Conservation (phyloP, 2,888 invertebrate genomes). For the Torymus aiolomorphi region DNA sequence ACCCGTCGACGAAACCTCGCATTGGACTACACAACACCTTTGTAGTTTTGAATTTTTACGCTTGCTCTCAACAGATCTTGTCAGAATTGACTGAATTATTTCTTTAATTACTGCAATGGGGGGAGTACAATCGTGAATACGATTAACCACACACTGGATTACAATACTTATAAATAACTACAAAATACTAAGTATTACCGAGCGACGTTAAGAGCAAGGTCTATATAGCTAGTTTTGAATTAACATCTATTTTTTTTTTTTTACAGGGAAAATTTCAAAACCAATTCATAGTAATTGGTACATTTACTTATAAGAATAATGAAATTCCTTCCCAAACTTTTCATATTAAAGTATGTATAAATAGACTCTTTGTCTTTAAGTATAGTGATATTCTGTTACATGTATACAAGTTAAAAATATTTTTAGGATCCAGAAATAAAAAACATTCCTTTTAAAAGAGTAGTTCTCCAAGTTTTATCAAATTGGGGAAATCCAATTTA, state of each 20-base stretch:
- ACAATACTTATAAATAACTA: no score
- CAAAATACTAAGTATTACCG: no score
- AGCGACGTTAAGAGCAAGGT: no score
- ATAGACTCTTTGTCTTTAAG: neutral
- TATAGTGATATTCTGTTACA: neutral
- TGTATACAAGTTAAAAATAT: neutral
- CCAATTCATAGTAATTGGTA: constrained; percentile 60
- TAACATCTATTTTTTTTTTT: constrained; percentile 8
- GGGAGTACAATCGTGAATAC: no score
- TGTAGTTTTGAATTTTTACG: no score
- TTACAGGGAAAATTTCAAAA: constrained; percentile 61
- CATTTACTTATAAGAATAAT: constrained; percentile 64
- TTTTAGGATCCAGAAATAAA: constrained; percentile 61
- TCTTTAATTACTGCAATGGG: no score
- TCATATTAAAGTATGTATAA: constrained; percentile 61
- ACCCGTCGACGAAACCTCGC: no score
- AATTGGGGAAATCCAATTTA: constrained; percentile 68
- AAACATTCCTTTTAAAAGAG: constrained; percentile 60
- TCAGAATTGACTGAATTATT: no score
- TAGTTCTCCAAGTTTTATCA: constrained; percentile 66
- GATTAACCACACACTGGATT: no score
- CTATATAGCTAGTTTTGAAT: no score
- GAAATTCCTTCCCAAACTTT: constrained; percentile 66
- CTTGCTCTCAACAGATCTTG: no score
- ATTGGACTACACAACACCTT: no score